Conservation (phyloP, 2,113 vertebrate species). For the Sitta europaea region DNA sequence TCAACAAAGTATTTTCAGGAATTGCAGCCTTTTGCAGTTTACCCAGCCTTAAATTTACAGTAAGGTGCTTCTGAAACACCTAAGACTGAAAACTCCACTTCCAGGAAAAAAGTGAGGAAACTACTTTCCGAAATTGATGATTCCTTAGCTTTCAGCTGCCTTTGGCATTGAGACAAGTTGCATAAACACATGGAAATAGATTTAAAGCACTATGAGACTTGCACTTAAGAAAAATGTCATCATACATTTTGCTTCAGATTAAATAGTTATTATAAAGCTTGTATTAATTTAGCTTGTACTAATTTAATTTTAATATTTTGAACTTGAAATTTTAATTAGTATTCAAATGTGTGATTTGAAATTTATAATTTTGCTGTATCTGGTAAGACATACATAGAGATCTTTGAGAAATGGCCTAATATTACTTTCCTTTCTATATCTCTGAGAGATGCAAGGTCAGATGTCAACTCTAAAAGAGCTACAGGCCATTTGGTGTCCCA, state of each 20-base stretch:
- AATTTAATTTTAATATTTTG: neutral
- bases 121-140: neutral
- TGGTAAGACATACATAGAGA: neutral
- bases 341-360: neutral
- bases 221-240: neutral
- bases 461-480: neutral
- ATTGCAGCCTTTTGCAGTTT: neutral
- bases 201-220: neutral
- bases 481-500: neutral
- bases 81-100: neutral
- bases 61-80: neutral
- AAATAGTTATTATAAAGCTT: neutral
- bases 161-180: neutral
- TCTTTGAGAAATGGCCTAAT: neutral
- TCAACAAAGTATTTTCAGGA: neutral
- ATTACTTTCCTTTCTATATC: neutral
- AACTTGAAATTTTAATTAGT: neutral
- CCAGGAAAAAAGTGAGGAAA: neutral
- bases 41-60: neutral
- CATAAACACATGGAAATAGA: neutral
- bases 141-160: neutral
- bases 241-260: neutral
- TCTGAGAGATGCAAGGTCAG: neutral
- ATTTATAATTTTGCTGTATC: neutral
- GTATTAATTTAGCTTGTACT: neutral